Conservation (phyloP, 2,113 vertebrate species). For the Brachyistius frenatus region DNA sequence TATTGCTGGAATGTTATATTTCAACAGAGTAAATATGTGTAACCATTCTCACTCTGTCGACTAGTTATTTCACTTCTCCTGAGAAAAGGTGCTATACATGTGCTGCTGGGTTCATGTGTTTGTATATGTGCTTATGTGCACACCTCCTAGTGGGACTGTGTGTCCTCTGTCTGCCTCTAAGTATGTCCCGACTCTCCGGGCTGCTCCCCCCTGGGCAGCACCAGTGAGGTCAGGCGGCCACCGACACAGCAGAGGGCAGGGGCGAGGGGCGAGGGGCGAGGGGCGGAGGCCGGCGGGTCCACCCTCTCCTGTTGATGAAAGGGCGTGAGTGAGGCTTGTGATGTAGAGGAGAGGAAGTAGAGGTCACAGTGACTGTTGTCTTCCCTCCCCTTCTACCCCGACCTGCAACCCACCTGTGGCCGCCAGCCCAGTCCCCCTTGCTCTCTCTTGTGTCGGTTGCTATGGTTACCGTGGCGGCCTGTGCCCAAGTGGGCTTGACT, state of each 20-base stretch:
- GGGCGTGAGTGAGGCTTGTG: constrained; percentile 28
- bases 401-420: constrained; percentile 16
- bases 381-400: neutral
- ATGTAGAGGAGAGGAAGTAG: constrained; percentile 35
- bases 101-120: constrained; percentile 24
- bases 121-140: constrained; percentile 16
- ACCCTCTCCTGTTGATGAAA: constrained; percentile 34
- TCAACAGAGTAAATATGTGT: constrained; percentile 34
- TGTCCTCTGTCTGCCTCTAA: constrained; percentile 72
- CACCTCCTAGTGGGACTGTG: constrained; percentile 14
- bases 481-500: constrained; percentile 61
- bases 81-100: constrained; percentile 65
- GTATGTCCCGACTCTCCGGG: constrained; percentile 67
- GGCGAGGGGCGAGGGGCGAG: too few species aligned
- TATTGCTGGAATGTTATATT: constrained; percentile 74
- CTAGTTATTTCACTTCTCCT: constrained; percentile 67
- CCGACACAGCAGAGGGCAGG: constrained; percentile 63
- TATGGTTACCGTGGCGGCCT: constrained; percentile 57
- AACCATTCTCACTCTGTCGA: constrained; percentile 26
- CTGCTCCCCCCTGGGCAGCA: constrained; percentile 83
- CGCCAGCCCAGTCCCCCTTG: neutral
- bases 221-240: constrained; percentile 67
- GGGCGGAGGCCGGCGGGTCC: constrained; percentile 21
- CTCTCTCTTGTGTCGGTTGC: constrained; percentile 58
- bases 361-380: constrained; percentile 41